phyloP scores from a whole-genome alignment of 2,797 vertebrate genomes.

The Betta splendens region DNA sequence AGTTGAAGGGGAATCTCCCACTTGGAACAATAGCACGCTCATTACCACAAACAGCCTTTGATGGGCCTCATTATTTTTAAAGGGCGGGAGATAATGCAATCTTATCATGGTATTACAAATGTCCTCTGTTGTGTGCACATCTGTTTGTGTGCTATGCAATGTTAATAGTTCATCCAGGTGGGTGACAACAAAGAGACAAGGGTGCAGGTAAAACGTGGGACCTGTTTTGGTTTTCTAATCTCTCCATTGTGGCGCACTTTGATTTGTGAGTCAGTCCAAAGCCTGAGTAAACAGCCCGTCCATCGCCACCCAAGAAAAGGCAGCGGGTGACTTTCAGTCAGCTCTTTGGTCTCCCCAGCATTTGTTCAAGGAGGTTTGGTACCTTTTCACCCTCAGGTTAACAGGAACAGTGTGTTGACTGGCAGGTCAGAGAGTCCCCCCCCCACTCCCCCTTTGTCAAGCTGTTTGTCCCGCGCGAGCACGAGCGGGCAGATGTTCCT shows the following conservation, averaged over 20 bases:
- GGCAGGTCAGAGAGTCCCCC: conserved; percentile 59
- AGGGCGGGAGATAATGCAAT: conserved; percentile 49
- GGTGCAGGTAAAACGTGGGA: conserved; percentile 70
- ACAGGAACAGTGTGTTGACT: conserved; percentile 49
- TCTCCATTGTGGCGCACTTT: conserved; percentile 76
- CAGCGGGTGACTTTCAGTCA: conserved; percentile 54
- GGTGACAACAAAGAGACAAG: conserved; percentile 72
- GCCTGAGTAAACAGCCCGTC: conserved; percentile 67
- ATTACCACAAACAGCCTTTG: conserved; percentile 53
- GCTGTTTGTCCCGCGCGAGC: conserved; percentile 61
- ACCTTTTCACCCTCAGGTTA: conserved; percentile 64
- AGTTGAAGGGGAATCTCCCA: conserved; percentile 61
- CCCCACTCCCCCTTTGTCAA: conserved; percentile 58
- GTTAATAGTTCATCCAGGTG: conserved; percentile 77
- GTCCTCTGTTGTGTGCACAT: conserved; percentile 36
- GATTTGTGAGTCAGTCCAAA: conserved; percentile 76
- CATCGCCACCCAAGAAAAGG: conserved; percentile 62
- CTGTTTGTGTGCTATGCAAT: conserved; percentile 43
- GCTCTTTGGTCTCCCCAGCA: conserved; percentile 60
- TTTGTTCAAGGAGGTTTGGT: conserved; percentile 67
- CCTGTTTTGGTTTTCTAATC: conserved; percentile 70
- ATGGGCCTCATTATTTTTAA: conserved; percentile 36
- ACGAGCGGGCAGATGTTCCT: conserved; percentile 74
- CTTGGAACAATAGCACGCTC: conserved; percentile 55
- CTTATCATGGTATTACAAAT: conserved; percentile 56